phyloP scores from a whole-genome alignment of 2,797 vertebrate genomes.

The Distichodus sexfasciatus region DNA sequence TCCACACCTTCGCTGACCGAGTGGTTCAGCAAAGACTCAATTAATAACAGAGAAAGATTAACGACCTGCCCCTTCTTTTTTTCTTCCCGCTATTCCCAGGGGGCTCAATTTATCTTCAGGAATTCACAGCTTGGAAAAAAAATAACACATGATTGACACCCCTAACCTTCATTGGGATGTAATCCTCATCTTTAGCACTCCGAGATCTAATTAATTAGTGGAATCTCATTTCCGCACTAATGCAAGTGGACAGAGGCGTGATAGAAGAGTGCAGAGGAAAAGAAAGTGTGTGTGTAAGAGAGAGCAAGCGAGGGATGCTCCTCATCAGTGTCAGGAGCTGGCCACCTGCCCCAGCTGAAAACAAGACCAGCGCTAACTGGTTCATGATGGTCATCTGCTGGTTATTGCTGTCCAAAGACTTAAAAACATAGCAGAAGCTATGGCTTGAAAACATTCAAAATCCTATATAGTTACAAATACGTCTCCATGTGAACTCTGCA shows the following conservation, averaged over 20 bases:
- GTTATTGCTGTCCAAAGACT: too few relatives aligned
- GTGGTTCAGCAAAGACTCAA: constrained; percentile 65
- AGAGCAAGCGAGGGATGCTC: constrained; percentile 19
- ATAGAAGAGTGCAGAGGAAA: constrained; percentile 58
- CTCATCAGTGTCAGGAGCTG: constrained; percentile 38
- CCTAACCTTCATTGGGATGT: constrained; percentile 75
- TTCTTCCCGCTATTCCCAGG: constrained; percentile 62
- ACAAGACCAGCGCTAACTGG: constrained; percentile 17
- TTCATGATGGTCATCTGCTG: too few relatives aligned
- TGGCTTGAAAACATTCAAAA: too few relatives aligned
- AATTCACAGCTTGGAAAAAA: constrained; percentile 55
- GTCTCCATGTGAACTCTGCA: too few relatives aligned
- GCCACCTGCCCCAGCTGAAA: constrained; percentile 17
- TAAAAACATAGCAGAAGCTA: too few relatives aligned
- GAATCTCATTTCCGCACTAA: constrained; percentile 81
- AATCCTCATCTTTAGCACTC: constrained; percentile 80
- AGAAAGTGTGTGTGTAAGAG: constrained; percentile 32
- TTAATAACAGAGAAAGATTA: constrained; percentile 69
- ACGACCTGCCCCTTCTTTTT: constrained; percentile 62
- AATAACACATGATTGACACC: constrained; percentile 69
- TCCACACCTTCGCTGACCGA: constrained; percentile 47
- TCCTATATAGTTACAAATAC: too few relatives aligned
- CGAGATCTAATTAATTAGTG: constrained; percentile 81
- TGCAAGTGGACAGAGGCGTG: constrained; percentile 74
- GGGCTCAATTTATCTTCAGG: constrained; percentile 72